These are phyloP conservation scores for Australoheros facetus DNA, from an alignment of 2,797 vertebrate species.

Conservation along the genomic window DNA sequence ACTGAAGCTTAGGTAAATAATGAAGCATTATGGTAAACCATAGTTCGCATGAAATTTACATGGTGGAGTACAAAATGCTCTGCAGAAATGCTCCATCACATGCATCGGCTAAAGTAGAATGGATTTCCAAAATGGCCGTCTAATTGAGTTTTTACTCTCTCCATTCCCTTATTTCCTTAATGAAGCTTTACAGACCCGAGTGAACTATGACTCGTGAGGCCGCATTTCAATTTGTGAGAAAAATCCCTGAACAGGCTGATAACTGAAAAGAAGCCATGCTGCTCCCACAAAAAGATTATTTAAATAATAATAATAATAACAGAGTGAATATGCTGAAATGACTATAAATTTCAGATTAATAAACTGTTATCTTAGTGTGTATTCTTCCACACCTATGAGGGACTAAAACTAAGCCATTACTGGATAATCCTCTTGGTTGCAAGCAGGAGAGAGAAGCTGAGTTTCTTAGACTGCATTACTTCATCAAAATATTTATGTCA, in stretches of 20 bases:
- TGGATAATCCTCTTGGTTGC: neutral
- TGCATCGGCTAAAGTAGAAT: constrained; percentile 23
- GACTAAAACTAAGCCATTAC: neutral
- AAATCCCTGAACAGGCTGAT: constrained; percentile 21
- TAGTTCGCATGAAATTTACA: neutral
- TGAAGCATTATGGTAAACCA: constrained; percentile 3
- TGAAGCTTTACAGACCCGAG: constrained; percentile 16
- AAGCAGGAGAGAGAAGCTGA: neutral
- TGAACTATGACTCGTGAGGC: constrained; percentile 38
- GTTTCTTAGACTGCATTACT: neutral
- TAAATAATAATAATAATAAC: constrained; percentile 17
- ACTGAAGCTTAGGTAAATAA: constrained; percentile 22
- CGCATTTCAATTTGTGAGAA: constrained; percentile 21
- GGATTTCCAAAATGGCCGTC: constrained; percentile 14
- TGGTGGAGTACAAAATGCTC: constrained; percentile 15
- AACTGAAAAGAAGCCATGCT: constrained; percentile 13
- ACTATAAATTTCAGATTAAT: constrained; percentile 26
- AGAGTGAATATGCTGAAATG: neutral
- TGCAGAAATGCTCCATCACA: constrained; percentile 19
- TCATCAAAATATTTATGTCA: constrained; percentile 1
- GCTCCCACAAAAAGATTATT: constrained; percentile 14
- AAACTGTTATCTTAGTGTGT: constrained; percentile 3
- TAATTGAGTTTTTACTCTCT: constrained; percentile 36
- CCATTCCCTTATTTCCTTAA: constrained; percentile 27
- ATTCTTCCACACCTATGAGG: neutral